These are phyloP conservation scores for Lipophrys pholis DNA, from an alignment of 2,113 vertebrate species.

Conservation along the genomic window DNA sequence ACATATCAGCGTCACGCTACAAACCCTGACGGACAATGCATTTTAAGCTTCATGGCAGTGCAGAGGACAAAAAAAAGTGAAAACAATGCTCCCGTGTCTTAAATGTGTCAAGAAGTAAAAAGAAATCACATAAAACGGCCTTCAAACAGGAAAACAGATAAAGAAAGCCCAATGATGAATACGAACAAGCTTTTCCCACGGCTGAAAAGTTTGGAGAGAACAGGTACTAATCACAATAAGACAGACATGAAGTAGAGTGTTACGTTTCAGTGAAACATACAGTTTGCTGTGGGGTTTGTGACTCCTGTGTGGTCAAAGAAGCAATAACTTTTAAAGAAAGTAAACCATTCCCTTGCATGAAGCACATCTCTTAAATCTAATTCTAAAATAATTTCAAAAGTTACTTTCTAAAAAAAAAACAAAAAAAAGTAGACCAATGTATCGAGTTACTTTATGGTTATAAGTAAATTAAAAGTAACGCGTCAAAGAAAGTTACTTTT, in stretches of 20 bases:
- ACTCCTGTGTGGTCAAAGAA: not conserved
- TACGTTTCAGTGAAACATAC: not conserved
- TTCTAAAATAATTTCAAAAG: too few relatives aligned
- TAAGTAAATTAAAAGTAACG: too few relatives aligned
- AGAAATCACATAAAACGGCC: conserved; percentile 1
- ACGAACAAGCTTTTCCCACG: too few relatives aligned
- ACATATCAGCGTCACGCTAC: conserved; percentile 35
- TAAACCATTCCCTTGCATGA: too few relatives aligned
- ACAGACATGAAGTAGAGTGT: too few relatives aligned
- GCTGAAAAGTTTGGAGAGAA: too few relatives aligned
- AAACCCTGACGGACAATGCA: conserved; percentile 15
- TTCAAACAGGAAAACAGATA: not conserved
- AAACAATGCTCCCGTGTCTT: not conserved
- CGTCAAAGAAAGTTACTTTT: too few relatives aligned
- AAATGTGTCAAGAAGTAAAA: not conserved
- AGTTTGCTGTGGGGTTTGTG: not conserved
- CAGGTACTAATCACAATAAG: too few relatives aligned
- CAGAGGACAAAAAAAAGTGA: conserved; percentile 11
- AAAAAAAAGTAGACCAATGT: too few relatives aligned
- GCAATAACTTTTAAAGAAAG: not conserved
- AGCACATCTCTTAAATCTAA: too few relatives aligned
- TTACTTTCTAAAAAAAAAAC: too few relatives aligned
- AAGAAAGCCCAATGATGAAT: not conserved
- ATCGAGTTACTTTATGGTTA: too few relatives aligned
- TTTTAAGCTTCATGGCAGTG: conserved; percentile 33